Percentiles rank a stretch among this genome's conserved stretches.
These are phyloP conservation scores for Hephaestus fuliginosus DNA, from an alignment of 2,797 vertebrate species.

Conservation along the genomic window DNA sequence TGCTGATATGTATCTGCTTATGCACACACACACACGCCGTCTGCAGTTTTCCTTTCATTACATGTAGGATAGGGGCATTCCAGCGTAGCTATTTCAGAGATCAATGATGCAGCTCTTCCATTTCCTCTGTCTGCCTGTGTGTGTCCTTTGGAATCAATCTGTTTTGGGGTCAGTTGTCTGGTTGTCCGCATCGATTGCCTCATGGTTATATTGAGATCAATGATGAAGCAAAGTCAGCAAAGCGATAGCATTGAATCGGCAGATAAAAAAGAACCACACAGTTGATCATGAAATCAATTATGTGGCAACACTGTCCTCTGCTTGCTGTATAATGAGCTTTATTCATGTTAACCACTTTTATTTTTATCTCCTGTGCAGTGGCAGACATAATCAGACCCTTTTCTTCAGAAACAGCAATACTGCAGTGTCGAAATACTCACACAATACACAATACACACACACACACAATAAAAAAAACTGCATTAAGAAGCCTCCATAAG, in stretches of 20 bases:
- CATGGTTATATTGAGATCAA: conserved; percentile 49
- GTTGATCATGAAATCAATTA: background rate
- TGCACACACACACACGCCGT: background rate
- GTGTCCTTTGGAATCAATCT: conserved; percentile 49
- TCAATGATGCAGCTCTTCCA: conserved; percentile 65
- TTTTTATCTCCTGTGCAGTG: background rate
- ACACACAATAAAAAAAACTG: background rate
- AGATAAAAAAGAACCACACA: background rate
- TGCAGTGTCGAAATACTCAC: background rate
- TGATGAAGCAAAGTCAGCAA: conserved; percentile 43
- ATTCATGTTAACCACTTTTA: background rate
- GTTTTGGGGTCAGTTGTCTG: conserved; percentile 71
- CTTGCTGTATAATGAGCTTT: too few species aligned
- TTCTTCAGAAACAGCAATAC: background rate
- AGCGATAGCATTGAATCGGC: conserved; percentile 14
- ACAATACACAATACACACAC: background rate
- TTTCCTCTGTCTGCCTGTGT: conserved; percentile 60
- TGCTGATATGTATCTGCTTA: background rate
- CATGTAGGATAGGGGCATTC: conserved; percentile 19
- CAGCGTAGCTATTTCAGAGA: conserved; percentile 18
- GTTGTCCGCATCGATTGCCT: conserved; percentile 37
- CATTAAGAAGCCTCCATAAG: background rate
- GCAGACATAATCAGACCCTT: background rate
- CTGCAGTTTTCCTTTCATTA: conserved; percentile 1
- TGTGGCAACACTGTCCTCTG: rapidly evolving